Evolutionary conservation across 2,888 invertebrate species (phyloP).

Genomic region (Cataglyphis cursor): DNA sequence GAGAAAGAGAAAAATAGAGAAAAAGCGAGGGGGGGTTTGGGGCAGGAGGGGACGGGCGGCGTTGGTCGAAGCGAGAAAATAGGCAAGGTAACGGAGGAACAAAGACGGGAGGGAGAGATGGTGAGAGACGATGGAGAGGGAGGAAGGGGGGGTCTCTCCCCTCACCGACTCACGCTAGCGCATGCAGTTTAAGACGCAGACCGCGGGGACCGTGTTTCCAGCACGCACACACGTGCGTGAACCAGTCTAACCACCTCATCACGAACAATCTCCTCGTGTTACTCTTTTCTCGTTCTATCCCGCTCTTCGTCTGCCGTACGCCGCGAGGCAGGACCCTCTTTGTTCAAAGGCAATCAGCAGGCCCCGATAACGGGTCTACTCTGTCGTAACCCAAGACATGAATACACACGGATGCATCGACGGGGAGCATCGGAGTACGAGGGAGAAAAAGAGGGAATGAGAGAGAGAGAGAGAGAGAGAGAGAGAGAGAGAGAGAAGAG

Average conservation of each 20-base stretch:
- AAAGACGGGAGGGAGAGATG: slow-evolving; percentile 34
- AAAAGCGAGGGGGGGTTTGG: background rate
- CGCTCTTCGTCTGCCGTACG: slow-evolving; percentile 77
- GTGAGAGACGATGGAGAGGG: slow-evolving; percentile 56
- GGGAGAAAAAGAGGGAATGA: slow-evolving; percentile 30
- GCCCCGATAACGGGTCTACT: slow-evolving; percentile 86
- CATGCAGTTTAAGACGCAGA: slow-evolving; percentile 79
- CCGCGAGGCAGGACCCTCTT: slow-evolving; percentile 78
- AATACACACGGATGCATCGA: slow-evolving; percentile 86
- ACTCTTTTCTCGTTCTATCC: slow-evolving; percentile 80
- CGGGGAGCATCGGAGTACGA: slow-evolving; percentile 72
- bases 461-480: slow-evolving; percentile 29
- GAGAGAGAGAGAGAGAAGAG: background rate
- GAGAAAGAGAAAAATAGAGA: slow-evolving; percentile 42
- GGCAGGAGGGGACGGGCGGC: slow-evolving; percentile 36
- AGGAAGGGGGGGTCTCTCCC: slow-evolving; percentile 49
- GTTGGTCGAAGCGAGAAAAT: slow-evolving; percentile 54
- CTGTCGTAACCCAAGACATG: slow-evolving; percentile 88
- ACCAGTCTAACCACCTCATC: slow-evolving; percentile 87
- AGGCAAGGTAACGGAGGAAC: slow-evolving; percentile 30
- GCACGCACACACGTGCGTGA: slow-evolving; percentile 81
- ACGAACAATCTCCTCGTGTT: slow-evolving; percentile 86
- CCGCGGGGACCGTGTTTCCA: slow-evolving; percentile 73
- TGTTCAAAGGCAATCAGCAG: slow-evolving; percentile 85
- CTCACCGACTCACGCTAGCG: slow-evolving; percentile 63